These are phyloP conservation scores for Phocoena sinus DNA, from an alignment of 2,113 vertebrate species.

Conservation along the genomic window DNA sequence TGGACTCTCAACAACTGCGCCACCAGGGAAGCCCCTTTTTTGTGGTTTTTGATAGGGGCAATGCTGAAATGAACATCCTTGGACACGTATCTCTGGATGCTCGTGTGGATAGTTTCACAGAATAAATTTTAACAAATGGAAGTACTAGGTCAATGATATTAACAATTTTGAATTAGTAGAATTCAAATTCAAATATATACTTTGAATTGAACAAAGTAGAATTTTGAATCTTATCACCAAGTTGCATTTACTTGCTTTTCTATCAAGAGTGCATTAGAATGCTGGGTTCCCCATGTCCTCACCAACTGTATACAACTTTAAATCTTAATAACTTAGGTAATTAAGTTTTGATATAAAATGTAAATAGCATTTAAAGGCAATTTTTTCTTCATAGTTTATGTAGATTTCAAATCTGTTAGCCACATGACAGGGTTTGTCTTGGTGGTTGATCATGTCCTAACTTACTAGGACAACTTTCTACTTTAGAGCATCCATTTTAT, in stretches of 20 bases:
- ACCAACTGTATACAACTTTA: not conserved
- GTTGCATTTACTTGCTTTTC: not conserved
- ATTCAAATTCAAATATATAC: no score
- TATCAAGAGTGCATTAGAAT: not conserved
- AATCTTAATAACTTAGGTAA: not conserved
- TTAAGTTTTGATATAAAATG: not conserved
- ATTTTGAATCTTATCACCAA: not conserved
- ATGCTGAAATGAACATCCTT: not conserved
- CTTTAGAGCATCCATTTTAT: not conserved
- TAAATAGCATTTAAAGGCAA: not conserved
- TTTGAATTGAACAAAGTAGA: not conserved
- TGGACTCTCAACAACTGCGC: no score
- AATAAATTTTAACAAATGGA: not conserved
- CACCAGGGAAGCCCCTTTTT: not conserved
- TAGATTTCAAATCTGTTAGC: constrained; percentile 22
- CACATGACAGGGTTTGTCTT: not conserved
- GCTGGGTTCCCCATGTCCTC: not conserved
- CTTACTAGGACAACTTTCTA: not conserved
- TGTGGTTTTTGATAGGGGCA: not conserved
- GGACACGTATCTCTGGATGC: not conserved
- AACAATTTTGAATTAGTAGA: not conserved
- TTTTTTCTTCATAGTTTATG: not conserved
- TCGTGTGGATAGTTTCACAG: not conserved
- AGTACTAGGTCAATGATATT: not conserved
- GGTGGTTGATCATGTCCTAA: not conserved